A percentile compares a stretch with the other conserved stretches of the same genome.
phyloP scores from a whole-genome alignment of 2,113 vertebrate genomes.

The Mesembrinibis cayennensis region DNA sequence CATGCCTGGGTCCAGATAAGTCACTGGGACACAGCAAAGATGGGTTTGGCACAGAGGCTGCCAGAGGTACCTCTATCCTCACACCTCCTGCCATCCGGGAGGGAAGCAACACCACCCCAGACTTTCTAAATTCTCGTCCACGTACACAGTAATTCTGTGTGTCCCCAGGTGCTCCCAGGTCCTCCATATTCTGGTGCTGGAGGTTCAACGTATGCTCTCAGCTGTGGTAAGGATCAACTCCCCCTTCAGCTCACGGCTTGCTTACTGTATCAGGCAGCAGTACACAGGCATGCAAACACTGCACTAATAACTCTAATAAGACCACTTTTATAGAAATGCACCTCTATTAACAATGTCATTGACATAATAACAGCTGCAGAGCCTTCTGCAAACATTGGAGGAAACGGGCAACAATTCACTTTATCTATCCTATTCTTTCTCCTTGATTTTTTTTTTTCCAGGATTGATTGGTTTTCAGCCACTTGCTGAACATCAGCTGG shows the following conservation, averaged over 20 bases:
- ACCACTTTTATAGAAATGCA: background rate
- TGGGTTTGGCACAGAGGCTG: background rate
- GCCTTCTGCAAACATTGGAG: background rate
- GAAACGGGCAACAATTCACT: background rate
- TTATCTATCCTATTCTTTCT: background rate
- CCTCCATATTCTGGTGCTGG: background rate
- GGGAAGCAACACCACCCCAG: background rate
- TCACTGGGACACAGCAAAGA: background rate
- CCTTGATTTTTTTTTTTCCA: background rate
- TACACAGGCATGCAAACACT: background rate
- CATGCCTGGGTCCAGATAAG: background rate
- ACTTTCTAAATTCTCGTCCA: background rate
- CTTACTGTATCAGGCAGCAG: background rate
- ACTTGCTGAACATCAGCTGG: background rate
- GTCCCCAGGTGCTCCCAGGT: background rate
- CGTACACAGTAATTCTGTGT: rapidly evolving
- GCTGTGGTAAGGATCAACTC: background rate
- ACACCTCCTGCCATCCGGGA: background rate
- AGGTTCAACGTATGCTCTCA: background rate
- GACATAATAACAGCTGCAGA: background rate
- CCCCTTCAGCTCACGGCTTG: background rate
- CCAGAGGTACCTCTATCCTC: background rate
- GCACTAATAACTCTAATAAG: background rate
- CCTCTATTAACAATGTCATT: background rate
- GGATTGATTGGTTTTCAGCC: background rate